Conservation (phyloP, 2,888 invertebrate genomes). For the Brachyptera putata region DNA sequence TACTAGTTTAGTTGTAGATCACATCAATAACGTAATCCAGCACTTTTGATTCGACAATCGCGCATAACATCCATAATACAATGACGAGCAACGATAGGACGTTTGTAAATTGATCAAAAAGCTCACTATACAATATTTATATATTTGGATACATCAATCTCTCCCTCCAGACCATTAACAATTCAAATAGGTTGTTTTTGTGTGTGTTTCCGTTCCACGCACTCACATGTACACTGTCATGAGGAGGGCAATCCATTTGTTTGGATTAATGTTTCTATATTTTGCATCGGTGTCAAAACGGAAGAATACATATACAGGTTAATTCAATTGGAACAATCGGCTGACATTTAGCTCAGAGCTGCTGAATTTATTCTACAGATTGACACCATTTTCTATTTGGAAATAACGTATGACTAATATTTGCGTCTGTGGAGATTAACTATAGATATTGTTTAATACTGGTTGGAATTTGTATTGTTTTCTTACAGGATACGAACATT, state of each 20-base stretch:
- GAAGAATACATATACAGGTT: constrained; percentile 3
- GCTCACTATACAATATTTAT: constrained; percentile 2
- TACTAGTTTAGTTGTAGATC: no score
- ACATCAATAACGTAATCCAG: no score
- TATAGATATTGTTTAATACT: no score
- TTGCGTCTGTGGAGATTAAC: no score
- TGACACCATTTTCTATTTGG: no score
- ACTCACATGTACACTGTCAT: not conserved
- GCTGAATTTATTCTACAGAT: no score
- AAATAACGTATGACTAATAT: no score
- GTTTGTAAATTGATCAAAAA: constrained; percentile 8
- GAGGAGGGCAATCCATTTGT: constrained; percentile 6
- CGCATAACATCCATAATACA: no score
- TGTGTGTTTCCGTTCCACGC: not conserved
- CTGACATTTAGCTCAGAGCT: no score
- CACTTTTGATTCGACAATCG: no score
- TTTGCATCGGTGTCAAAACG: constrained; percentile 1
- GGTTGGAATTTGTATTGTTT: no score
- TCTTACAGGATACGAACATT: no score
- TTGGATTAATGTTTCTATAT: constrained; percentile 7
- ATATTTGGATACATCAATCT: constrained; percentile 3
- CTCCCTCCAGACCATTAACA: not conserved
- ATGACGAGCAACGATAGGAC: not conserved
- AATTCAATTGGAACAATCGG: constrained; percentile 1
- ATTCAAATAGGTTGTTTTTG: not conserved